Base-by-base conservation (phyloP, 2,797 vertebrate genomes). In the Hybognathus amarus region DNA sequence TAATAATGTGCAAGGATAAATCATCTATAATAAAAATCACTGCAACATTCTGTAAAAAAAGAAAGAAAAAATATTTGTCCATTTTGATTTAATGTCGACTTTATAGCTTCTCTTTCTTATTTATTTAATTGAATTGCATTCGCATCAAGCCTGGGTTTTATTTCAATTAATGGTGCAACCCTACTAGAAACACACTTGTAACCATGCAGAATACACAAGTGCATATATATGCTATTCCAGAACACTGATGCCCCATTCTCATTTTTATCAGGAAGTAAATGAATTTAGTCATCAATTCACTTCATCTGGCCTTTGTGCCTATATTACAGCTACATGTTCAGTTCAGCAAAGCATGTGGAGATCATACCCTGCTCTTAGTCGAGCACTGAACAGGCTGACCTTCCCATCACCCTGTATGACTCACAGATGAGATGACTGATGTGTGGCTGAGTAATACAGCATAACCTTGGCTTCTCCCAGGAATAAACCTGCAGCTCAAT, bases 391-490 rank as follows among this genome's bases (percentile, higher is more conserved):
- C 22, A 24, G 47, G 71, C 64, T 76, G 50, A 78, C 83, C 67
- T 86, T 73, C 77, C 61, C 24, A 82, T 79, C 64, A 77, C 64
- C 42, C 50, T 18, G 17, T 36, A 63, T 85, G 80, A 85, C 80
- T 85, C 80, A 87, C 42, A 22, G 27, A 84, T 82, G 69, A 22
- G 27, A 84, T 82, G 69, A 79, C 79, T 71, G 78, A 40, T 81
- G 38, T 61, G 71, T 85, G 71, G 70, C 47, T 78, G 84, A 82
- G 80, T 85, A 85, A 82, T 59, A 30, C 33, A 77, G 42, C 64
- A 61, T 79, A 80, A 68, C 63, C 38, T 13, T 33, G 20, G 9
- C 38, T 76, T 75, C 63, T 68, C 63, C 50, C 74, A 77, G 59
- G 77, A 79, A 85, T 61, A 83, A 70, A 78, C 82, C 54, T 27